Percentiles rank a stretch among this genome's conserved stretches.
These are phyloP conservation scores for Stichopus horrens DNA, from an alignment of 53 echinoderm and acorn worm species.

Conservation along the genomic window DNA sequence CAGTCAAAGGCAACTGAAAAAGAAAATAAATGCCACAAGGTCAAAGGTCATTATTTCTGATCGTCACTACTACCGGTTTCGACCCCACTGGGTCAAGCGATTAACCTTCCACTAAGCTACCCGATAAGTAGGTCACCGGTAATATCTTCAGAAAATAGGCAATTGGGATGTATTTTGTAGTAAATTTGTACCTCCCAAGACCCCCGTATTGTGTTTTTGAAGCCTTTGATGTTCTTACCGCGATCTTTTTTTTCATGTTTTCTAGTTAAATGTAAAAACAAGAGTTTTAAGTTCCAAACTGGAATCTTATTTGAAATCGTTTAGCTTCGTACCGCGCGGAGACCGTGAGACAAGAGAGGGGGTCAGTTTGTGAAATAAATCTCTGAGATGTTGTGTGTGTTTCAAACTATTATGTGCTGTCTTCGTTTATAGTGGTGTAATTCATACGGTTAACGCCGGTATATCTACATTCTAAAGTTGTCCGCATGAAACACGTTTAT, in stretches of 20 bases:
- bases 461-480: too few species aligned
- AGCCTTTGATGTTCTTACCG: constrained; percentile 25
- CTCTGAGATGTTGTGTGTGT: neutral
- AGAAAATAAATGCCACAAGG: neutral
- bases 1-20: too few species aligned
- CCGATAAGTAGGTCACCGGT: constrained; percentile 23
- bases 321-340: neutral
- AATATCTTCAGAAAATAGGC: constrained; percentile 29
- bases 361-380: neutral
- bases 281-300: too few species aligned
- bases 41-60: neutral
- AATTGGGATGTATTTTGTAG: constrained; percentile 36
- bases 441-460: too few species aligned
- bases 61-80: neutral
- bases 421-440: too few species aligned
- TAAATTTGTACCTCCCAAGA: constrained; percentile 28
- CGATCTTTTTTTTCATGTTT: neutral
- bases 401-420: too few species aligned
- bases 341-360: neutral
- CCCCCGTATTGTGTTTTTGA: constrained; percentile 4
- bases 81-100: constrained; percentile 24
- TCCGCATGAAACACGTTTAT: too few species aligned
- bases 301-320: too few species aligned
- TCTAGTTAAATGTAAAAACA: neutral
- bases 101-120: constrained; percentile 32